phyloP scores from a whole-genome alignment of 53 echinoderm and acorn worm genomes.

The Holothuria scabra region DNA sequence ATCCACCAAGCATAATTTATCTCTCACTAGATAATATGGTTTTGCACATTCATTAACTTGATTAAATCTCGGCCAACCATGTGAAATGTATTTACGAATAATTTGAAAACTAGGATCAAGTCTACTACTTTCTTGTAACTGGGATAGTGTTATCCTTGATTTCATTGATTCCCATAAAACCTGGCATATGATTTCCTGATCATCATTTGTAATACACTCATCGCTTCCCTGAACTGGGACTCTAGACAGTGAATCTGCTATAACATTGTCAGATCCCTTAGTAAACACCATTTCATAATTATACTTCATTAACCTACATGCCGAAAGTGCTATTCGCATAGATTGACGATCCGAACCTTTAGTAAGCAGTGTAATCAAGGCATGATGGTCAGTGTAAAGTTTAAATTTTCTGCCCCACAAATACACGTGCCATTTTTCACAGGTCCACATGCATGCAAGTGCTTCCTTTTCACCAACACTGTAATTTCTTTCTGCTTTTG shows the following conservation, averaged over 20 bases:
- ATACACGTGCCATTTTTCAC: slow-evolving; percentile 25
- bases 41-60: neutral
- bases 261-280: slow-evolving; percentile 40
- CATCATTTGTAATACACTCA: too few species aligned
- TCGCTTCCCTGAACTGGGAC: too few species aligned
- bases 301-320: slow-evolving; percentile 47
- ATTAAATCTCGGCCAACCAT: too few species aligned
- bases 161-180: too few species aligned
- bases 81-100: too few species aligned
- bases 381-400: neutral
- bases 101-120: too few species aligned
- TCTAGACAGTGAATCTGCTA: slow-evolving; percentile 32
- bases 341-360: too few species aligned
- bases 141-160: too few species aligned
- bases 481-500: neutral
- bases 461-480: slow-evolving; percentile 17
- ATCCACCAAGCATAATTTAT: slow-evolving; percentile 45
- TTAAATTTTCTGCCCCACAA: slow-evolving; percentile 8
- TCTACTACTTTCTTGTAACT: too few species aligned
- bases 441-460: slow-evolving; percentile 16
- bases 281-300: slow-evolving; percentile 61
- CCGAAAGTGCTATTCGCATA: too few species aligned
- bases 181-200: too few species aligned
- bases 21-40: slow-evolving; percentile 49
- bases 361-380: neutral